Base-by-base conservation (phyloP, 2,113 vertebrate genomes). In the Xyrauchen texanus region DNA sequence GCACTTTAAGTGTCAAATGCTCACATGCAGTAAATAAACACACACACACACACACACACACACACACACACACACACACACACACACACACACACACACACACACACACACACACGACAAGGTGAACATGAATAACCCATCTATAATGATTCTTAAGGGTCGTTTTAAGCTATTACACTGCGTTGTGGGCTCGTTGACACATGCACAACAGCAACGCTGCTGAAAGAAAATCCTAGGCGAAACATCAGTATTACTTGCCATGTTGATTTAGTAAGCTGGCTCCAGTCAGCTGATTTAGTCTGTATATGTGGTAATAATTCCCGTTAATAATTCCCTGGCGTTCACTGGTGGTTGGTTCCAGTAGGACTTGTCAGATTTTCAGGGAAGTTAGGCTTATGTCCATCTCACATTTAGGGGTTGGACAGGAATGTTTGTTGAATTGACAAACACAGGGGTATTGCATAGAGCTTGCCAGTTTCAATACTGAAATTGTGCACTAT, bases 271-370 rank as follows among this genome's bases (percentile, higher is more conserved):
- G 68, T 45, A 34, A 57, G 68, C 11, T 57, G 2, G 34, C 52
- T n/a, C 8, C 34, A 42, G 21, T 42, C 4, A 2, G 68, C 42
- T 70, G 51, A 70, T 70, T 57, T 8, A 11, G 34, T 70, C 68
- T 44, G 68, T n/a, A n/a, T 70, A 52, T 13, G 52, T 57, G 68
- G 21, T 57, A 57, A 45, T 44, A 45, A 57, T 57, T 71, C 21
- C 68, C 68, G 3, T 34, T 57, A 57, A 45, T 44, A 45, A 57
- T 57, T 71, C 21, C 68, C 68, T 70, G 68, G 42, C 42, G 51
- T 52, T 55, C 12, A 45, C 52, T 45, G 11, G 68, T 57, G 52
- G 52, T 70, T 45, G 68, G 52, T 53, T 57, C 42, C 12, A 44
- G 34, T 55, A 44, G 6, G 42, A 7, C 52, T 70, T 55, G 51